phyloP scores from a whole-genome alignment of 2,113 vertebrate genomes.

The Ctenodactylus gundi region DNA sequence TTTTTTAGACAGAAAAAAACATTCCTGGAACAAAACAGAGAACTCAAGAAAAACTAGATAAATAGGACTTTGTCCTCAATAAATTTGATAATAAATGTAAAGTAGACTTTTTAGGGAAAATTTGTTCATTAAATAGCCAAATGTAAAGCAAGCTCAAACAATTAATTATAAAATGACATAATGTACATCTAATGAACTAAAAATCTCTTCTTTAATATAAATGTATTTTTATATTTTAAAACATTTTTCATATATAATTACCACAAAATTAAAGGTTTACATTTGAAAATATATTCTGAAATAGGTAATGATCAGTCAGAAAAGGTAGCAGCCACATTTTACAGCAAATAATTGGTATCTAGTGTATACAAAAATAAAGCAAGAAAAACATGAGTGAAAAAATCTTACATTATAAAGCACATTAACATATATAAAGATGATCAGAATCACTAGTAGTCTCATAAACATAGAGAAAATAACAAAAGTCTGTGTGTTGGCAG shows the following conservation, averaged over 20 bases:
- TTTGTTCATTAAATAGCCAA: background rate
- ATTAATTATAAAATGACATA: background rate
- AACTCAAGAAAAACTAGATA: background rate
- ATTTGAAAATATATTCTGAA: background rate
- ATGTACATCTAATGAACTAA: background rate
- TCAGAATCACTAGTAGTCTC: background rate
- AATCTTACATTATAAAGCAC: background rate
- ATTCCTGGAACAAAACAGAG: background rate
- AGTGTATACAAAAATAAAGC: background rate
- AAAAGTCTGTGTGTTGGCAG: background rate
- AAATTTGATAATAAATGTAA: background rate
- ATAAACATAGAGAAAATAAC: background rate
- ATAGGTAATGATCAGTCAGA: background rate
- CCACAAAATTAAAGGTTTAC: background rate
- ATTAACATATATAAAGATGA: background rate
- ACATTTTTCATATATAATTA: background rate
- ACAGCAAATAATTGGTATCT: background rate
- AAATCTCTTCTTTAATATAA: background rate
- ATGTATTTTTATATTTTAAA: too few relatives aligned
- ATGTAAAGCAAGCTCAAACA: background rate
- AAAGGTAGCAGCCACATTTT: background rate
- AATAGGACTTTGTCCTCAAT: background rate
- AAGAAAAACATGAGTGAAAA: background rate
- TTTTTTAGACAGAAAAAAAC: background rate
- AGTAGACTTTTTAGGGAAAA: background rate